Base-by-base conservation (phyloP, 2,797 vertebrate species). In the Sciurus carolinensis region DNA sequence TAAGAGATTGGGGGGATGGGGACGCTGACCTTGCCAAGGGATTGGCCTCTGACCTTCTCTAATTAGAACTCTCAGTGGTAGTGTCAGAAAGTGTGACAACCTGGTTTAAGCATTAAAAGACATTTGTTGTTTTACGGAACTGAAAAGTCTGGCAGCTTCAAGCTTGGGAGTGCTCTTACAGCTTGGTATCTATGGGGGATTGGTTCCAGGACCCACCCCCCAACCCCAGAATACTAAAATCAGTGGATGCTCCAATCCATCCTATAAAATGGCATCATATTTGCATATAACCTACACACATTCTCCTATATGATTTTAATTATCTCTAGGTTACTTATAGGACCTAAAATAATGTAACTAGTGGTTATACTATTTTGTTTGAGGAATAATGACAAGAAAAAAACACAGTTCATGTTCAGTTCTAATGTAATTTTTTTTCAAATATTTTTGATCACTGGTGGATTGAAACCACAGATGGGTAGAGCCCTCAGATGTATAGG, bases 1-100 rank as follows among this genome's bases (percentile, higher is more conserved):
- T 17, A 44, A 30, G 15, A 36, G 8, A 1, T 14, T 12, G 54
- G 14, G 18, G 4, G 20, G 18, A 0, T 0, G 64, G 0, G 44
- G 44, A 7, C 44, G 6, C 17, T 95, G 82, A 75, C 50, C 7
- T 20, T 42, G 39, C 33, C 50, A 66, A 80, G 39, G 36, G 33
- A 76, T 42, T 52, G 39, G 44, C 72, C 62, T 44, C 42, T 64
- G 84, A 66, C 14, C 20, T 66, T 83, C 52, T 50, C 26, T 71
- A 5, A 28, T 80, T 24, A 33, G 64, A 47, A n/a, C 57, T 77
- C 39, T 94, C n/a, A 3, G 14, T 22, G 85, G 13, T 5, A 22
- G n/a, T 44, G 42, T 62, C 73, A n/a, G 54, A 50, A 86, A 85
- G 11, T 2, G 9, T 36, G 69, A 42, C 36, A 22, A 28, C 44